Base-by-base conservation (phyloP, 2,888 invertebrate species). In the Muschampia plurimacula region DNA sequence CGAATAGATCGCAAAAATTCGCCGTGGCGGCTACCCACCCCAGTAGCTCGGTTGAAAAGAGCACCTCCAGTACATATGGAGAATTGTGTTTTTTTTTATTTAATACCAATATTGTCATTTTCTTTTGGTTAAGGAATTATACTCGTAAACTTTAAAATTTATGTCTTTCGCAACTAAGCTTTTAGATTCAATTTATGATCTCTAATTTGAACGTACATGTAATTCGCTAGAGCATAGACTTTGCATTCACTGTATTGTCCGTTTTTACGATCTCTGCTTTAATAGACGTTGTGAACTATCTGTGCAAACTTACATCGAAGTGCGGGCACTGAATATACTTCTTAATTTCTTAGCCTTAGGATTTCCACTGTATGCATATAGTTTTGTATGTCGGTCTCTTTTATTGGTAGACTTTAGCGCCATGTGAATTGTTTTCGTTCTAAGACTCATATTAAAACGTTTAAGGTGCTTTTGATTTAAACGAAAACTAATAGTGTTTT, bases 211-310 rank as follows among this genome's bases (percentile, higher is more conserved):
- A 82, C 80, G 79, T 78, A 77, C 78, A 77, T 81, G 82, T 81
- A 80, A 72, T 75, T 76, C 73, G 67, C 69, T 77, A 76, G 77
- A 82, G 77, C 80, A 77, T 73, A 69, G 73, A 74, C 79, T 77
- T 84, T 82, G 84, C 83, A 80, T 83, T 83, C 78, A 77, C 52
- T 59, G 82, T 84, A 82, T 86, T 88, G 86, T 85, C 83, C 83
- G 84, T 85, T 87, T 90, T 90, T 89, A 90, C 86, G 87, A 88
- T 84, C 78, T 78, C 76, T 78, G 52, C 83, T 81, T 83, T 88
- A 83, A 87, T 87, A 86, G 87, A 86, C 82, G 79, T 80, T 80
- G 81, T 81, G 78, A 79, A 82, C 83, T 80, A 78, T 78, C 75
- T 74, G 41, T 39, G 74, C 82, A 75, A 81, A 67, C 44, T 75